These are phyloP conservation scores for Psylliodes chrysocephalus DNA, from an alignment of 2,888 invertebrate genomes.

Conservation along the genomic window DNA sequence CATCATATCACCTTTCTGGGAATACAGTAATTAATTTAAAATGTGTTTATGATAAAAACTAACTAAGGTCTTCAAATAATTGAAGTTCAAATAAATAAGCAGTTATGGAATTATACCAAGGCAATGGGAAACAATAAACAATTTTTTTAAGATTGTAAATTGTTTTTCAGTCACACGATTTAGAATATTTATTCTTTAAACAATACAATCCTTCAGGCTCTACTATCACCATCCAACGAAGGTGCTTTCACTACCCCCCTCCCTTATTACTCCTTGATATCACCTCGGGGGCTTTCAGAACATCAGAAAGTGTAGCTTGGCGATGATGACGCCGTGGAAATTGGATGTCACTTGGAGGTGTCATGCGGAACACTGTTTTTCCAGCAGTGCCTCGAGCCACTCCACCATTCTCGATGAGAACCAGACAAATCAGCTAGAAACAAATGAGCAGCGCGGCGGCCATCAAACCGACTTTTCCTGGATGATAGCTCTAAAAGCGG, in stretches of 20 bases:
- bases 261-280: constrained; percentile 10
- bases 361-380: constrained; percentile 63
- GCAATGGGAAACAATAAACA: no score
- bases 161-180: no score
- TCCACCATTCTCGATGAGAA: no score
- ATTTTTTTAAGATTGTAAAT: no score
- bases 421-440: constrained; percentile 65
- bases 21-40: no score
- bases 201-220: no score
- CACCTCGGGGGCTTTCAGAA: constrained; percentile 28
- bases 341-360: constrained; percentile 67
- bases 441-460: constrained; percentile 55
- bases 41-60: no score
- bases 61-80: no score
- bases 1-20: no score
- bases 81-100: no score
- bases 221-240: neutral
- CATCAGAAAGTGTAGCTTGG: constrained; percentile 30
- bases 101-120: no score
- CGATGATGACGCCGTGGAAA: constrained; percentile 64
- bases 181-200: no score
- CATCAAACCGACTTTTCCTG: constrained; percentile 43
- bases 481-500: constrained; percentile 42
- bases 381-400: constrained; percentile 56
- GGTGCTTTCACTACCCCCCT: neutral